Evolutionary conservation across 2,113 vertebrate species (phyloP), one percentile per base, ranked within the genome.

Genomic region (Lophochroa leadbeateri): DNA sequence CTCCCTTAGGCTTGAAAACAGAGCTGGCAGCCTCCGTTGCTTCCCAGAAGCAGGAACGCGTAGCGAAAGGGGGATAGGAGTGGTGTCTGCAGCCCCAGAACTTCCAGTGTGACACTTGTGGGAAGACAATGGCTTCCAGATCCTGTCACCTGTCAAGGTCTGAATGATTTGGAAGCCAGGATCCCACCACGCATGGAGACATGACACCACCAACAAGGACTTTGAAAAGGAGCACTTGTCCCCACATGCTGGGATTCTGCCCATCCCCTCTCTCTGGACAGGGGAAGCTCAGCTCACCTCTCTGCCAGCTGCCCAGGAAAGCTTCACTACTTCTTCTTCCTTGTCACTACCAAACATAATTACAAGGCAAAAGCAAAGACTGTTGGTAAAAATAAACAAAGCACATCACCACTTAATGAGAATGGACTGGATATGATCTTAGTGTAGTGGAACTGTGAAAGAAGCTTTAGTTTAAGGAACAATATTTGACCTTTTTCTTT

Each of bases 351-450:
- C 70, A 83, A 72, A 23, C 21, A 35, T 68, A 82, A 77, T 86
- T 86, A 65, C 41, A 91, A 72, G 29, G 10, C 60, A 79, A 46
- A 61, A 67, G 60, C 82, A 90, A 74, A 8, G 43, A 46, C 39
- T 65, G 12, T 28, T 37, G 61, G 87, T 88, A 80, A 95, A 92
- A 92, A 94, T 43, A 94, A 92, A 71, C 49, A 82, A 85, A 60
- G 27, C 10, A 84, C 91, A 92, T 50, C 4, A 50, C 82, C 85
- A 70, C 41, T 20, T 89, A 67, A 29, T 31, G 67, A 90, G 50
- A 95, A 87, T 4, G 2, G 67, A 80, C 71, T 80, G 53, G 50
- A 35, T 90, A 80, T 57, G 72, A 83, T 87, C 87, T 95, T 90
- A 85, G 29, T 19, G 33, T 35, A 94, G 63, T 4, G 16, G 78